These are phyloP conservation scores for Eretmochelys imbricata DNA, from an alignment of 2,113 vertebrate genomes.

Conservation along the genomic window DNA sequence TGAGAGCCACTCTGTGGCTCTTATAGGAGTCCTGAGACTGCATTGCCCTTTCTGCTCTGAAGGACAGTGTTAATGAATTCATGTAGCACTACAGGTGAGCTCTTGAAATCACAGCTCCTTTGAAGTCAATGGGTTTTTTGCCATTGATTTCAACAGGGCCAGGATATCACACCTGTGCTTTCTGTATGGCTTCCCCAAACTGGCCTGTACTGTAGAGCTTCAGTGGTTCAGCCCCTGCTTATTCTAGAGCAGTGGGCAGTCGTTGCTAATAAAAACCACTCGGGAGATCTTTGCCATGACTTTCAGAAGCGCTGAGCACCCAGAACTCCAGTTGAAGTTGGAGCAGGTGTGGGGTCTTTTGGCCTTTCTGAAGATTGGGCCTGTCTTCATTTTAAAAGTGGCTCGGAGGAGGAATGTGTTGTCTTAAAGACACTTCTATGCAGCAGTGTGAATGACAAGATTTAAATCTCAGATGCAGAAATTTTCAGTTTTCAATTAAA, in stretches of 20 bases:
- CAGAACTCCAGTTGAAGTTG: neutral
- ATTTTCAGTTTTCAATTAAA: neutral
- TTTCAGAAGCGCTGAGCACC: neutral
- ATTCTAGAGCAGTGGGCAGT: neutral
- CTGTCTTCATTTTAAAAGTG: neutral
- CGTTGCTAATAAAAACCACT: neutral
- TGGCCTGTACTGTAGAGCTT: neutral
- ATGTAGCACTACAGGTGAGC: neutral
- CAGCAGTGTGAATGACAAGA: neutral
- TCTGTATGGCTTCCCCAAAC: neutral
- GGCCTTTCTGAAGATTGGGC: too few species aligned
- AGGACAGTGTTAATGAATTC: neutral
- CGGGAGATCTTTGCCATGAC: neutral
- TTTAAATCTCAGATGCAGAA: neutral
- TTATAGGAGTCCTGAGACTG: neutral
- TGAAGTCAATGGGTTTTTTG: neutral
- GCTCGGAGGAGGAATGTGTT: neutral
- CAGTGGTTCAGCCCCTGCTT: neutral
- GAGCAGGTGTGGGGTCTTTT: too few species aligned
- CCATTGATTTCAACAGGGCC: neutral
- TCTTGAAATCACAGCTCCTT: neutral
- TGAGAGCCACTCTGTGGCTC: neutral
- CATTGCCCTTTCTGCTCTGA: neutral
- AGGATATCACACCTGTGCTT: neutral
- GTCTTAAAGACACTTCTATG: neutral